Evolutionary conservation across 2,888 invertebrate species (phyloP), one percentile per base, ranked within the genome.

Genomic region (Pelosia muscerda): DNA sequence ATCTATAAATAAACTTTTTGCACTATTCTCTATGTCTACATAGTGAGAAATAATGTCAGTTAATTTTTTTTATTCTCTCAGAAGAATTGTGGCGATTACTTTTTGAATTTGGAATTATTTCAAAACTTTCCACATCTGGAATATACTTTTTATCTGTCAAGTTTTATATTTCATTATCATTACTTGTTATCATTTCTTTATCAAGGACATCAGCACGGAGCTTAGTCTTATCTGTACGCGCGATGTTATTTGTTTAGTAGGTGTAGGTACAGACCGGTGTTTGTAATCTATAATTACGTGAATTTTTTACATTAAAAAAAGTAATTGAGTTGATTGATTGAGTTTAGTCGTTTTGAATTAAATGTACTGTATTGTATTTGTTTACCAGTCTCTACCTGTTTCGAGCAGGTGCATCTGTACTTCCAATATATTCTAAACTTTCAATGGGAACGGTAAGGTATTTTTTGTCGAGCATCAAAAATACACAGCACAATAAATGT

Each of bases 181-280:
- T 68, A 25, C n/a, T 25, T 66, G 80, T 83, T 87, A 87, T 89
- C 87, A 80, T 59, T 80, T 77, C 75, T 81, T 81, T 81, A 61
- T 82, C 86, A 89, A 89, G 88, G 88, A 77, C 83, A 84, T 81
- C 78, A 79, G 84, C 83, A 86, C 86, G 81, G 82, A 83, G 82
- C 75, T 72, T 78, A 59, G 58, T 71, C 75, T 83, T 86, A 87
- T 86, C 86, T 81, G 70, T 65, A 77, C 69, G 65, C 74, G 73
- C 65, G 54, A 54, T 75, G 68, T 74, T 72, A 69, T 55, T 66
- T 57, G 28, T 57, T 57, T 26, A 31, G 19, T 28, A 26, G 19
- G 28, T 22, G n/a, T 61, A 22, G 26, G 26, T 19, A 62, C 26
- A 15, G 26, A 49, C n/a, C 25, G 25, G 11, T 42, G 42, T 9